Evolutionary conservation across 30 jellyfish, hydroid and myxozoan genomes (phyloP).

Genomic region (Rhopilema esculentum): DNA sequence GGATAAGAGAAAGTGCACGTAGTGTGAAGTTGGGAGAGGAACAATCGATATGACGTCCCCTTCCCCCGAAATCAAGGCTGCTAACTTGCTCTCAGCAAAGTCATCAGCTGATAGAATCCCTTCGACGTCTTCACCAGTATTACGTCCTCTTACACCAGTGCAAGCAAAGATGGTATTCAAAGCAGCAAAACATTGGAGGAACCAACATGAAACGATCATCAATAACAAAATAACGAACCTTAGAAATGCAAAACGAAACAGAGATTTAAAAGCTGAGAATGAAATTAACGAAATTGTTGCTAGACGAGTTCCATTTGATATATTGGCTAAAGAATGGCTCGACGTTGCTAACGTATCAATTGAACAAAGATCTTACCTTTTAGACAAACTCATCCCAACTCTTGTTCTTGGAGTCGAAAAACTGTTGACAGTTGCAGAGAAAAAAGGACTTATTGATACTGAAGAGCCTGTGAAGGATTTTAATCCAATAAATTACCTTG

Average conservation of each 20-base stretch:
- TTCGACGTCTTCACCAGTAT: background rate
- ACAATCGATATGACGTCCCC: background rate
- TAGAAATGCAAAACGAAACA: constrained; percentile 36
- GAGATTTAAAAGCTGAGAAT: constrained; percentile 68
- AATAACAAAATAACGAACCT: constrained; percentile 36
- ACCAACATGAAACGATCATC: constrained; percentile 69
- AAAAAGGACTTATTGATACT: constrained; percentile 48
- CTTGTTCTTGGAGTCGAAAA: constrained; percentile 86
- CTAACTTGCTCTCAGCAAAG: background rate
- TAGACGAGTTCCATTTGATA: constrained; percentile 82
- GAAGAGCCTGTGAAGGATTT: constrained; percentile 54
- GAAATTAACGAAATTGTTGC: constrained; percentile 74
- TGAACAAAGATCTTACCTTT: constrained; percentile 68
- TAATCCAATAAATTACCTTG: constrained; percentile 86
- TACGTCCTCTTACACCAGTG: constrained; percentile 54
- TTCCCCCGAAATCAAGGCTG: background rate
- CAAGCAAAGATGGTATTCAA: constrained; percentile 65
- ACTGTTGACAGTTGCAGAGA: constrained; percentile 56
- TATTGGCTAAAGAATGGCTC: constrained; percentile 85
- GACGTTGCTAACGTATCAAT: constrained; percentile 51
- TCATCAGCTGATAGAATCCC: background rate
- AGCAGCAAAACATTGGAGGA: constrained; percentile 90
- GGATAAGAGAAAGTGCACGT: too few relatives aligned
- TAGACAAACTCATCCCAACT: constrained; percentile 89
- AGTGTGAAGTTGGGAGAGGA: too few relatives aligned